These are phyloP conservation scores for Napeogenes sylphis DNA, from an alignment of 2,888 invertebrate species.

Conservation along the genomic window DNA sequence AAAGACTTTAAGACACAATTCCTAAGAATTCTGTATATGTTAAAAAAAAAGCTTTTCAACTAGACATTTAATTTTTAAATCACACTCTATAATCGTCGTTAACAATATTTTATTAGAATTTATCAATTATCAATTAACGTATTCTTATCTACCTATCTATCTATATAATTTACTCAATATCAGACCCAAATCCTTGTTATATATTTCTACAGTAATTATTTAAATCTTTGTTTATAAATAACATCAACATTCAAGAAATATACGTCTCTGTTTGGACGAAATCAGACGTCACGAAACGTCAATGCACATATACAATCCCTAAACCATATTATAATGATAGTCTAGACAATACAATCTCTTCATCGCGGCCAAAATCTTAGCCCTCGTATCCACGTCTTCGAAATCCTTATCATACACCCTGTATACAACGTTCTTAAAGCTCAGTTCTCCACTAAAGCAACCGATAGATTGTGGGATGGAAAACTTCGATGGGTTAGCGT, in stretches of 20 bases:
- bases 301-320: background rate
- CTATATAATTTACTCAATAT: background rate
- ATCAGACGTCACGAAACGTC: no score
- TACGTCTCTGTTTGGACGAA: no score
- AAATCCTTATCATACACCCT: conserved; percentile 27
- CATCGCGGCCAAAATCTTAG: conserved; percentile 50
- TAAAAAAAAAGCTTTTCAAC: no score
- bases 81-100: no score
- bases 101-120: no score
- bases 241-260: background rate
- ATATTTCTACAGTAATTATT: background rate
- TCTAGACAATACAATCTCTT: conserved; percentile 50
- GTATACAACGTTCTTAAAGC: conserved; percentile 22
- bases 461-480: conserved; percentile 22
- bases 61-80: no score
- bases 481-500: conserved; percentile 50
- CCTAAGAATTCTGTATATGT: no score
- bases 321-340: conserved; percentile 39
- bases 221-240: background rate
- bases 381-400: conserved; percentile 44
- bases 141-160: no score
- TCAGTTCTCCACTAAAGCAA: conserved; percentile 24
- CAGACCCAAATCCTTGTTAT: conserved; percentile 2
- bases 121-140: no score
- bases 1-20: no score